phyloP scores from a whole-genome alignment of 2,888 invertebrate genomes.

The Melieria picta region DNA sequence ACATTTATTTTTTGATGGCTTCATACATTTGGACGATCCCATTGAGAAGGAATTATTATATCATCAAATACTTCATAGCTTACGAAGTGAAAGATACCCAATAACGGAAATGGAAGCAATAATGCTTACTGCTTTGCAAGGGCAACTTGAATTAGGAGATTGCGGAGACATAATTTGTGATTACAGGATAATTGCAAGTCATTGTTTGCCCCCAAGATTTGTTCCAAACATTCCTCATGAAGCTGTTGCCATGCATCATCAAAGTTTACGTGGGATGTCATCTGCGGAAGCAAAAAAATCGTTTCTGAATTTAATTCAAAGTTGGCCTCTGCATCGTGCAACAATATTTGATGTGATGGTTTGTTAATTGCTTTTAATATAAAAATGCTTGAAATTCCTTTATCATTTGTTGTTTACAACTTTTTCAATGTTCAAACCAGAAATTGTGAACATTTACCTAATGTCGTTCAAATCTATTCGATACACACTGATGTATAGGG shows the following conservation, averaged over 20 bases:
- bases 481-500: no score
- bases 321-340: constrained; percentile 92
- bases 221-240: constrained; percentile 82
- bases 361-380: no score
- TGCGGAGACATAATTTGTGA: constrained; percentile 75
- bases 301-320: constrained; percentile 90
- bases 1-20: constrained; percentile 83
- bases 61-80: constrained; percentile 91
- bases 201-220: constrained; percentile 85
- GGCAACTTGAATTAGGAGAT: constrained; percentile 91
- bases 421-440: no score
- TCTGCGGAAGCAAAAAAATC: constrained; percentile 90
- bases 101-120: constrained; percentile 95
- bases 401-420: neutral
- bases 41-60: constrained; percentile 94
- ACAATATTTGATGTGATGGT: constrained; percentile 96
- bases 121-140: constrained; percentile 93
- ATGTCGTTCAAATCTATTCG: no score
- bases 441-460: no score
- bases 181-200: constrained; percentile 77
- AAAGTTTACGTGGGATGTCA: constrained; percentile 87
- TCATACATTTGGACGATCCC: constrained; percentile 81
- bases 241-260: constrained; percentile 90
- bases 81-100: constrained; percentile 90
- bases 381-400: neutral